phyloP scores from a whole-genome alignment of 1,140 invertebrate species.

The Psilanteris sp. region DNA sequence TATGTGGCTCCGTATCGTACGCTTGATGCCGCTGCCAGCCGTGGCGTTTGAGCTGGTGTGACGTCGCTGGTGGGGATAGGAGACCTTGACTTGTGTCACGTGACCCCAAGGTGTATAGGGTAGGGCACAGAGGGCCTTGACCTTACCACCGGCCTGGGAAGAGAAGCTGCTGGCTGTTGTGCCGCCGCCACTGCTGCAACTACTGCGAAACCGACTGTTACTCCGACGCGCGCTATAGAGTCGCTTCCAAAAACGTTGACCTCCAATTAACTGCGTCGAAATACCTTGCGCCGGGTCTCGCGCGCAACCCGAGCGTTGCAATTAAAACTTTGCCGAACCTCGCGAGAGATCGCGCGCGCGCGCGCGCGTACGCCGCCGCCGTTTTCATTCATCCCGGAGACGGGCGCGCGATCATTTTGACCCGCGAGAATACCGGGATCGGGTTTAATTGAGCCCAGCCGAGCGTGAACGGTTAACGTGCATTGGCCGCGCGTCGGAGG shows the following conservation, averaged over 20 bases:
- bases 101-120: slow-evolving; percentile 78
- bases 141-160: slow-evolving; percentile 70
- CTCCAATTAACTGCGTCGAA: slow-evolving; percentile 47
- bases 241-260: slow-evolving; percentile 74
- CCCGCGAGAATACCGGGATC: no score
- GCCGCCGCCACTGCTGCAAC: slow-evolving; percentile 58
- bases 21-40: slow-evolving; percentile 21
- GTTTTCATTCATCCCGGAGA: no score
- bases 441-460: no score
- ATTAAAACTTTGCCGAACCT: slow-evolving; percentile 3
- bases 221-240: slow-evolving; percentile 64
- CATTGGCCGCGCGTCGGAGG: no score
- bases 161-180: slow-evolving; percentile 52
- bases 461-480: no score
- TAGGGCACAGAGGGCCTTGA: slow-evolving; percentile 80
- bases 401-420: no score
- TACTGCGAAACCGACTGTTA: slow-evolving; percentile 64
- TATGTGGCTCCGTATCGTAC: slow-evolving; percentile 15
- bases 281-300: slow-evolving; percentile 20
- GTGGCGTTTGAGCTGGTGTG: slow-evolving; percentile 28
- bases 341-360: no score
- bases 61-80: slow-evolving; percentile 73
- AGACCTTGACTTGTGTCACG: slow-evolving; percentile 80
- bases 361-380: no score
- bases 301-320: slow-evolving; percentile 25